Evolutionary conservation across 2,888 invertebrate genomes (phyloP).

Genomic region (Drosophila basisetae): DNA sequence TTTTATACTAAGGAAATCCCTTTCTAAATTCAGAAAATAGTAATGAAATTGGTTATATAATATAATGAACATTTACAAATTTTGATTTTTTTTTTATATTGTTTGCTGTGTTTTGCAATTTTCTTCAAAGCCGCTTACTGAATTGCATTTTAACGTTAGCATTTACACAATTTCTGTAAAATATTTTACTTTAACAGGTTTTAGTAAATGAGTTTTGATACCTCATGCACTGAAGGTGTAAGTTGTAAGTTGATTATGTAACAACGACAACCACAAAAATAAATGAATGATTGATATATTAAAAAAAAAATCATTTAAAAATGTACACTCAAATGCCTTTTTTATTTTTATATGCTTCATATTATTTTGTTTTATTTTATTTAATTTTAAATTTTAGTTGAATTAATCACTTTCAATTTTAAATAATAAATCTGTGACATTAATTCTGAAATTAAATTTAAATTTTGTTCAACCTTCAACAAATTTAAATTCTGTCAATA

Average conservation of each 20-base stretch:
- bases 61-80: background rate
- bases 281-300: background rate
- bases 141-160: background rate
- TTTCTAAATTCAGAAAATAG: background rate
- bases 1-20: background rate
- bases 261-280: background rate
- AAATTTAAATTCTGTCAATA: background rate
- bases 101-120: background rate
- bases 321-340: background rate
- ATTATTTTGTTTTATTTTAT: background rate
- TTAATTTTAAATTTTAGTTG: background rate
- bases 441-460: background rate
- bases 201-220: slow-evolving; percentile 30
- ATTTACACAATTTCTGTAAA: slow-evolving; percentile 32
- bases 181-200: slow-evolving; percentile 24
- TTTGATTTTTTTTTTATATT: slow-evolving; percentile 1
- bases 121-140: background rate
- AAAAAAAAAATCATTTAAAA: no score
- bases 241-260: background rate
- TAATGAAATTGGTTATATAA: background rate
- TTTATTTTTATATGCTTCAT: background rate
- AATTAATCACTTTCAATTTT: background rate
- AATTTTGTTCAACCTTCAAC: rapidly evolving
- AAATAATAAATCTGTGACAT: background rate
- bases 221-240: background rate